Evolutionary conservation across 2,797 vertebrate genomes (phyloP).

Genomic region (Aeoliscus strigatus): DNA sequence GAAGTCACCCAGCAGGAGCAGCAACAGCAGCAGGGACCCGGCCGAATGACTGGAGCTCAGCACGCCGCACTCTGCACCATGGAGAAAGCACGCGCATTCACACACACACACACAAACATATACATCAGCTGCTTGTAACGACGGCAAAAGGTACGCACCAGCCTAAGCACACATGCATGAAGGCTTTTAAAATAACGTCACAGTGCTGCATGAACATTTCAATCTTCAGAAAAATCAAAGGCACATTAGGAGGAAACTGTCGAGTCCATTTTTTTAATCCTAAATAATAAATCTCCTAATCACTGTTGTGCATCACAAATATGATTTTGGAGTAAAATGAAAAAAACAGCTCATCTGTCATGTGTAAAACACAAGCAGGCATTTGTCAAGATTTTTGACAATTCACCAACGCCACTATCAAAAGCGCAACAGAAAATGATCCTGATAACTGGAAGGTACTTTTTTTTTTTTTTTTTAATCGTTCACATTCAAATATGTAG

Average conservation of each 20-base stretch:
- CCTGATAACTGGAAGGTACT: background rate
- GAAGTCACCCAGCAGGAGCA: slow-evolving; percentile 30
- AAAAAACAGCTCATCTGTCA: slow-evolving; percentile 4
- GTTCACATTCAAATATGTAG: slow-evolving; percentile 11
- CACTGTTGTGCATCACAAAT: background rate
- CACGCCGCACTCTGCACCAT: slow-evolving; percentile 50
- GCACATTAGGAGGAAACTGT: too few relatives aligned
- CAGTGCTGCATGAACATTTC: background rate
- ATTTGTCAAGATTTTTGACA: too few relatives aligned
- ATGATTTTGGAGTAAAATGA: background rate
- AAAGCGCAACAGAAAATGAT: too few relatives aligned
- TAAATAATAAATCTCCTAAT: too few relatives aligned
- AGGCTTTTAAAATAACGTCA: background rate
- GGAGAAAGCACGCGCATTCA: slow-evolving; percentile 3
- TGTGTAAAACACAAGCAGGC: too few relatives aligned
- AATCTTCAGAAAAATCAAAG: too few relatives aligned
- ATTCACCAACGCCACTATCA: too few relatives aligned
- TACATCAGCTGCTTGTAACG: slow-evolving; percentile 25
- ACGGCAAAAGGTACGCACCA: background rate
- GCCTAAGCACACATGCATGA: background rate
- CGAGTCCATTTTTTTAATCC: too few relatives aligned
- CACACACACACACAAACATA: slow-evolving; percentile 14
- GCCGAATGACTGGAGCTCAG: slow-evolving; percentile 28
- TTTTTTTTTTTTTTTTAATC: slow-evolving; percentile 14
- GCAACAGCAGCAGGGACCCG: slow-evolving; percentile 21